phyloP scores from a whole-genome alignment of 1,140 invertebrate genomes.

The Pseudoatta argentina region DNA sequence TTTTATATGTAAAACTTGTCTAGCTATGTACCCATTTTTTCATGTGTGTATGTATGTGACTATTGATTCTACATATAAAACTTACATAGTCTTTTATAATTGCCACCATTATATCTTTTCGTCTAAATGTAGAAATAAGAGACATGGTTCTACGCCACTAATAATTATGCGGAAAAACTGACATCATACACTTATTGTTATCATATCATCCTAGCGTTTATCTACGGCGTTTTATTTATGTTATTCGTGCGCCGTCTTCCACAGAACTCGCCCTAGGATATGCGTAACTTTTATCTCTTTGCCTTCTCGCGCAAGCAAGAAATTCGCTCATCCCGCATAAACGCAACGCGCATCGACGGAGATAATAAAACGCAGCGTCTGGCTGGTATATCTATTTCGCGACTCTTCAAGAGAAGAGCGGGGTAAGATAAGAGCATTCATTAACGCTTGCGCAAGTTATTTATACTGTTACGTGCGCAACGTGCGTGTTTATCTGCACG shows the following conservation, averaged over 20 bases:
- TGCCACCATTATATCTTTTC: no score
- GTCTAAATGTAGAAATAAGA: no score
- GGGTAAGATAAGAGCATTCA: conserved; percentile 80
- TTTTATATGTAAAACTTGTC: no score
- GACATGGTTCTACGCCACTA: not conserved
- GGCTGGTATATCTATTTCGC: conserved; percentile 62
- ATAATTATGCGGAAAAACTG: not conserved
- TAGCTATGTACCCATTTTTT: no score
- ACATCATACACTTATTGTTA: not conserved
- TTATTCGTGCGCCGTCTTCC: not conserved
- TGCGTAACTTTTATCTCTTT: conserved; percentile 7
- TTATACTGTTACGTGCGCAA: conserved; percentile 79
- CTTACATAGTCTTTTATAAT: no score
- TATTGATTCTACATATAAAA: no score
- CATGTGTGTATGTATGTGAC: no score
- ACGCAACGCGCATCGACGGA: conserved; percentile 20
- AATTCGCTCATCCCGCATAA: conserved; percentile 39
- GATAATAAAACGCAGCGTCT: conserved; percentile 69
- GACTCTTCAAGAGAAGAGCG: conserved; percentile 70
- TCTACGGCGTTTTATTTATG: not conserved
- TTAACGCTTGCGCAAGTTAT: conserved; percentile 84
- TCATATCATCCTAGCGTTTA: not conserved
- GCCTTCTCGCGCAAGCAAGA: conserved; percentile 5
- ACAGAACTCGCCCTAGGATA: not conserved
- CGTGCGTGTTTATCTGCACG: conserved; percentile 76